phyloP scores from a whole-genome alignment of 2,113 vertebrate species.

The Chroicocephalus ridibundus region DNA sequence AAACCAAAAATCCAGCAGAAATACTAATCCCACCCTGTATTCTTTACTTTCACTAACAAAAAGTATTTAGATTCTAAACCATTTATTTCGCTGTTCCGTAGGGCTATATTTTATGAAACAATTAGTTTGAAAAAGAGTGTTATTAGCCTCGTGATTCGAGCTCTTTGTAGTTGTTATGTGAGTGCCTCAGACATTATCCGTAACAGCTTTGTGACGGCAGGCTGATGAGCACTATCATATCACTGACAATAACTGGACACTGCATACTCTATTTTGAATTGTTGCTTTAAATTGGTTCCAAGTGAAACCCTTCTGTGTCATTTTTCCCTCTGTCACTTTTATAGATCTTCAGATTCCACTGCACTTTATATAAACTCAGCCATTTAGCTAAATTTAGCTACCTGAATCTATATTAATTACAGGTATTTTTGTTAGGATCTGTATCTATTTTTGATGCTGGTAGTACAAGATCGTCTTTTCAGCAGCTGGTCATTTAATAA shows the following conservation, averaged over 20 bases:
- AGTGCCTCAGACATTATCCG: neutral
- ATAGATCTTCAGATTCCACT: neutral
- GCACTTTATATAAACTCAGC: neutral
- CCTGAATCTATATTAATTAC: neutral
- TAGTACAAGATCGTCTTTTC: neutral
- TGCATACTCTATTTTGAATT: neutral
- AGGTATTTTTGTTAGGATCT: neutral
- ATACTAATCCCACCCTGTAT: neutral
- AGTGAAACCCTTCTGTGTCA: neutral
- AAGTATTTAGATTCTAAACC: neutral
- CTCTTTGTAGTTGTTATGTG: neutral
- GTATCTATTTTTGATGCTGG: neutral
- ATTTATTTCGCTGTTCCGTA: neutral
- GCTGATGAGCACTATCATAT: neutral
- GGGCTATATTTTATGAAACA: neutral
- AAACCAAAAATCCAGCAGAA: neutral
- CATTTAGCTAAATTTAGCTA: neutral
- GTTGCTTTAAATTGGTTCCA: neutral
- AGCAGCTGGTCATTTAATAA: neutral
- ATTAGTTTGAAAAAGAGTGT: neutral
- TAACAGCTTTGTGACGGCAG: neutral
- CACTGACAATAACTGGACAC: neutral
- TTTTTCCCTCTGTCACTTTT: neutral
- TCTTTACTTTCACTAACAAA: neutral
- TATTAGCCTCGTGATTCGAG: neutral